phyloP scores from a whole-genome alignment of 2,797 vertebrate species.

The Sebastes steindachneri region DNA sequence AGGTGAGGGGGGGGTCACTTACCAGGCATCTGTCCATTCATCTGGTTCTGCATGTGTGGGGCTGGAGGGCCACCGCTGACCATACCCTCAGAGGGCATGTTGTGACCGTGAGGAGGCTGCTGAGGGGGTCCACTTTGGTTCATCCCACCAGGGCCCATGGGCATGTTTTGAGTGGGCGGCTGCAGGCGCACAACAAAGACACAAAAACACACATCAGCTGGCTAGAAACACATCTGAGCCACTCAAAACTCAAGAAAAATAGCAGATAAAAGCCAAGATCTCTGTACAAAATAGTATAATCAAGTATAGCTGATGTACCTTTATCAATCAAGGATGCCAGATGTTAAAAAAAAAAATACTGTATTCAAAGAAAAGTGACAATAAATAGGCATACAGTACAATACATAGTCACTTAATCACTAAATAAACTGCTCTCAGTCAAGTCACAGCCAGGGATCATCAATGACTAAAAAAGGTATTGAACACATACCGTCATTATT shows the following conservation, averaged over 20 bases:
- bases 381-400: background rate
- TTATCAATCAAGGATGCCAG: background rate
- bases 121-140: constrained; percentile 93
- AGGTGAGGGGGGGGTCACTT: constrained; percentile 68
- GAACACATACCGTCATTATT: background rate
- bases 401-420: background rate
- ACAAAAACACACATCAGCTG: constrained; percentile 54
- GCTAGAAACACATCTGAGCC: constrained; percentile 22
- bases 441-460: background rate
- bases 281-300: background rate
- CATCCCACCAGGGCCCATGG: constrained; percentile 97
- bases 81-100: constrained; percentile 95
- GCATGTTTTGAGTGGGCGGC: constrained; percentile 98
- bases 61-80: constrained; percentile 93
- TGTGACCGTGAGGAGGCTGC: constrained; percentile 94
- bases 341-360: background rate
- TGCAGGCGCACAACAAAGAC: constrained; percentile 71
- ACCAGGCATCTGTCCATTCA: constrained; percentile 99
- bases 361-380: background rate
- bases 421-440: background rate
- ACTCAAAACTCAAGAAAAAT: background rate
- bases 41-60: constrained; percentile 99
- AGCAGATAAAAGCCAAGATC: background rate
- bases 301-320: background rate
- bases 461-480: background rate